These are phyloP conservation scores for Anguilla rostrata DNA, from an alignment of 2,113 vertebrate genomes.

Conservation along the genomic window DNA sequence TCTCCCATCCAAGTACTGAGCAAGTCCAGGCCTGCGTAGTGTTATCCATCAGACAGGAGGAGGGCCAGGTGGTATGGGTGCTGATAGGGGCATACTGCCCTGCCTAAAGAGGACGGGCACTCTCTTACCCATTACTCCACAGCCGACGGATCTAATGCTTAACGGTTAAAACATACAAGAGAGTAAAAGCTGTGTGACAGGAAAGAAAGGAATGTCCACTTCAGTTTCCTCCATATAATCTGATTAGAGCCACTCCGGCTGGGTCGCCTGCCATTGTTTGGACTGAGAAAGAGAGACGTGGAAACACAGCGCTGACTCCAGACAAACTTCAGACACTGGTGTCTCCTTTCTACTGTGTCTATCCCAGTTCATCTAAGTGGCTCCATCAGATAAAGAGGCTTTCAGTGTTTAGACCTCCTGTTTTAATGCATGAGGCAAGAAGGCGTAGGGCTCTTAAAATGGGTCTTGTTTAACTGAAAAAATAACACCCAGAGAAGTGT, in stretches of 20 bases:
- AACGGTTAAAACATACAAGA: neutral
- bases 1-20: no score
- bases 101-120: neutral
- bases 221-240: neutral
- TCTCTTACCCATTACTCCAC: neutral
- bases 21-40: no score
- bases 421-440: neutral
- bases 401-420: neutral
- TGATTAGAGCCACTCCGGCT: slow-evolving; percentile 11
- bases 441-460: neutral
- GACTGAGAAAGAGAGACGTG: neutral
- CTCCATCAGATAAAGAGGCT: neutral
- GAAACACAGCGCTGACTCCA: neutral
- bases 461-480: neutral
- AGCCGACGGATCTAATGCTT: slow-evolving; percentile 8
- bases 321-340: neutral
- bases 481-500: neutral
- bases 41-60: neutral
- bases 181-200: neutral
- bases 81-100: no score
- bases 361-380: neutral
- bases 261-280: neutral
- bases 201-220: neutral
- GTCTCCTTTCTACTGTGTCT: neutral
- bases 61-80: neutral